phyloP scores from a whole-genome alignment of 2,888 invertebrate species.

The Cacoxenus indagator region DNA sequence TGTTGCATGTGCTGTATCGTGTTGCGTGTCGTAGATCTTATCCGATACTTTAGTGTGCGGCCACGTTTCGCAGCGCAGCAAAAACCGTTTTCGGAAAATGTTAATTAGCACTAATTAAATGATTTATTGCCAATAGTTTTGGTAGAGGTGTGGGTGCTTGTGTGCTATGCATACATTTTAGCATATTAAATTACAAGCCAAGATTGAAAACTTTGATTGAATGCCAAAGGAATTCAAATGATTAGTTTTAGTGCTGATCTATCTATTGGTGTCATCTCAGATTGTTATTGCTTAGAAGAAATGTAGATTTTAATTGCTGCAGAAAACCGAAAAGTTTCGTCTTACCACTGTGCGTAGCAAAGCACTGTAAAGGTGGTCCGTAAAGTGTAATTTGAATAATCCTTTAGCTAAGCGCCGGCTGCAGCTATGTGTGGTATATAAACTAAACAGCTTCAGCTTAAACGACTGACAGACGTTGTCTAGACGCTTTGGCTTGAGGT shows the following conservation, averaged over 20 bases:
- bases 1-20: constrained; percentile 37
- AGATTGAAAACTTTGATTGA: neutral
- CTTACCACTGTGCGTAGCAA: no score
- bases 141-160: neutral
- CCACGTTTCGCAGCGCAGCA: constrained; percentile 46
- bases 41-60: constrained; percentile 52
- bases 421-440: neutral
- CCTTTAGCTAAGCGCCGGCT: neutral
- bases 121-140: constrained; percentile 47
- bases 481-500: neutral
- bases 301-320: no score
- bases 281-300: no score
- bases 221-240: neutral
- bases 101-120: constrained; percentile 62
- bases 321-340: no score
- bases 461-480: constrained; percentile 1
- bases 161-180: neutral
- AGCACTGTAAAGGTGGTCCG: no score
- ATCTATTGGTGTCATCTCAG: neutral
- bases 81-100: constrained; percentile 40
- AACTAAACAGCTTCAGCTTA: neutral
- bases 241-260: no score
- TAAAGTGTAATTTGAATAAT: neutral
- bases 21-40: constrained; percentile 54
- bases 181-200: neutral